Evolutionary conservation across 2,797 vertebrate genomes (phyloP), one percentile per base, ranked within the genome.

Genomic region (Protosalanx chinensis): DNA sequence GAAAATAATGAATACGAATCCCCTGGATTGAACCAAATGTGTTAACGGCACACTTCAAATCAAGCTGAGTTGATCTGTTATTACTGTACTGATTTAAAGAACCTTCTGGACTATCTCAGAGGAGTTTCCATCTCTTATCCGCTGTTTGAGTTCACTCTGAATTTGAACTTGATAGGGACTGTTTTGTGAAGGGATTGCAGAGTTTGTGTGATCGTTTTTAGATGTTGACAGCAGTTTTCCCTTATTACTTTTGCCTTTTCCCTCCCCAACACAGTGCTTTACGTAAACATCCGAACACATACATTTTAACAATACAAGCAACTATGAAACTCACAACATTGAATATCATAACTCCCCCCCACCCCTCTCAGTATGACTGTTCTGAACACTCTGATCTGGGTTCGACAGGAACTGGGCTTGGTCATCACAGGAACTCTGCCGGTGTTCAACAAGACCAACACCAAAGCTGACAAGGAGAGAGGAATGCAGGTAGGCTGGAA

Each of bases 391-490:
- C 27, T 62, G 58, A 23, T 79, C 0, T 73, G 82, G 13, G 29
- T 74, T 5, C 72, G 75, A 15, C 86, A 98, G 97, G 94, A 97
- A 71, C 91, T 98, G 68, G 97, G 97, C 72, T 94, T 98, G 85
- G 97, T 99, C 82, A 98, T 99, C 89, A 98, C 97, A 71, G 97
- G 97, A 87, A 99, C 97, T 2, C 88, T 99, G 74, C 97, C 97
- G 2, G 97, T 99, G 84, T 98, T 98, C 91, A 99, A 99, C 84
- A 92, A 95, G 84, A 98, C 97, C 3, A 64, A 64, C 67, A 87
- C 72, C 41, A 88, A 78, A 73, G 91, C 89, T 78, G 91, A 91
- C 82, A 90, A 89, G 70, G 90, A 87, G 72, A 77, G 60, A 1
- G 91, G 92, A 67, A 80, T 84, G 51, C 90, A 91, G 88, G 91